Evolutionary conservation across 2,113 vertebrate genomes (phyloP).

Genomic region (Hirundichthys speculiger): DNA sequence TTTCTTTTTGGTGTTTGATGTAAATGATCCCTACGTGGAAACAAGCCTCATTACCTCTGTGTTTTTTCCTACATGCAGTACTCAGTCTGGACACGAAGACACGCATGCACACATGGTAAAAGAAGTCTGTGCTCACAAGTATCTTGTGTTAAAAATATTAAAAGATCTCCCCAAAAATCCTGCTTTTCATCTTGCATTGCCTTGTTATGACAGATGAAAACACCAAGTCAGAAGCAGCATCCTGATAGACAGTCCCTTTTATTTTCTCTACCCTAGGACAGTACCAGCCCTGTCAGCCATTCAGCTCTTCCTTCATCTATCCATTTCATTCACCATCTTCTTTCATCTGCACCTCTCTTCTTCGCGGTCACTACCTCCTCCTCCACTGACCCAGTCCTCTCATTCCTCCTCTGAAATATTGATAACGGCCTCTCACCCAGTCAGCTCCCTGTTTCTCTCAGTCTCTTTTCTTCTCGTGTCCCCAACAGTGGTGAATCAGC

Average conservation of each 20-base stretch:
- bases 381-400: slow-evolving; percentile 71
- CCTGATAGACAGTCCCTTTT: too few relatives aligned
- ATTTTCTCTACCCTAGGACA: too few relatives aligned
- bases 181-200: not conserved
- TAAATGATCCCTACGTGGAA: slow-evolving; percentile 50
- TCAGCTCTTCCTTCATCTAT: too few relatives aligned
- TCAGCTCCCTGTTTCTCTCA: slow-evolving; percentile 7
- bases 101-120: not conserved
- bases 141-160: slow-evolving; percentile 4
- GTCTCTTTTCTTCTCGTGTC: slow-evolving; percentile 32
- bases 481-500: slow-evolving; percentile 47
- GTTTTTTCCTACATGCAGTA: slow-evolving; percentile 11
- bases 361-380: slow-evolving; percentile 41
- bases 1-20: slow-evolving; percentile 37
- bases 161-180: too few relatives aligned
- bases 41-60: slow-evolving; percentile 34
- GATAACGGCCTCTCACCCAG: slow-evolving; percentile 56
- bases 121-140: slow-evolving; percentile 10
- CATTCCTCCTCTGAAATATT: slow-evolving; percentile 67
- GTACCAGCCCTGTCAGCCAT: too few relatives aligned
- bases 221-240: too few relatives aligned
- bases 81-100: not conserved
- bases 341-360: slow-evolving; percentile 18
- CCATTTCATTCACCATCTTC: slow-evolving; percentile 12
- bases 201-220: too few relatives aligned